Evolutionary conservation across 2,113 vertebrate species (phyloP), one percentile per base, ranked within the genome.

Genomic region (Alouatta palliata): DNA sequence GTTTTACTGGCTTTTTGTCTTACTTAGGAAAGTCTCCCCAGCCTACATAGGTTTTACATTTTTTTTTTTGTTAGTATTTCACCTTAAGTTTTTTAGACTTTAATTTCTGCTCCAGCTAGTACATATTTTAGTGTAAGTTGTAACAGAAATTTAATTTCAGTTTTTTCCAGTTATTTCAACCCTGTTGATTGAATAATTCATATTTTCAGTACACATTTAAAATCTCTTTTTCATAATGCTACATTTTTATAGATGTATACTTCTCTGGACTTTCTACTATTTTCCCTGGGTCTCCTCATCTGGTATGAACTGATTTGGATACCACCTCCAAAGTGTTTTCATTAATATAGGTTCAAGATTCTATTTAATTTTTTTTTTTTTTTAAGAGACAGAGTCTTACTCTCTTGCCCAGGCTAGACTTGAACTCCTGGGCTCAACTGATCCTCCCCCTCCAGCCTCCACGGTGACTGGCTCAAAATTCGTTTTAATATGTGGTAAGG

Each of bases 401-500:
- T 68, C 13, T 68, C 16, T 68, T 68, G 66, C 32, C 32, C 66
- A 68, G 16, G 66, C 66, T 68, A 35, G 7, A 68, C 66, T 35
- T 19, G 16, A 68, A 68, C 32, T 76, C 14, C 27, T 30, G 43
- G 43, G 75, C 27, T 76, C 75, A 76, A 30, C 7, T 4, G 0
- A 76, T 47, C 43, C 43, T 75, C 71, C 40, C 2, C 10, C 40
- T 40, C 47, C 43, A 9, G 14, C 45, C 75, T 76, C 27, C 75
- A 64, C 27, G 30, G 13, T 43, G 16, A 2, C 43, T 30, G 43
- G 73, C 25, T 76, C 43, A 45, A 76, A 86, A 80, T 93, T 87
- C 77, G 66, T 88, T 92, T 96, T 58, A 90, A 49, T 81, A 43
- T 96, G 81, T 80, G 84, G 76, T 30, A 32, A 94, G 45, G 81